Evolutionary conservation across 92 coral and sea anemone species (phyloP).

Genomic region (Porites evermanni): DNA sequence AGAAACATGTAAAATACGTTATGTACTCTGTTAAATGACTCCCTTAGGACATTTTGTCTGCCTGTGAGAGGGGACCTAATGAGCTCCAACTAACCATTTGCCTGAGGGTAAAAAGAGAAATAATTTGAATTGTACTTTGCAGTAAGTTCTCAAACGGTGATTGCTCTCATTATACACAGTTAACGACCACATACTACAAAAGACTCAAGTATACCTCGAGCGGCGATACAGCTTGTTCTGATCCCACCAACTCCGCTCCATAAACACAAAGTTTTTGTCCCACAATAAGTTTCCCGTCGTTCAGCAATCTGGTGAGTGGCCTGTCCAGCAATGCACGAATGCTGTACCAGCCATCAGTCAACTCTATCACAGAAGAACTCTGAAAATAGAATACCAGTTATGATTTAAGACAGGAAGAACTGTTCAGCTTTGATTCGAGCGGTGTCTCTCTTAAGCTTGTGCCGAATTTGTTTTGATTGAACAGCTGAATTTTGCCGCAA

Average conservation of each 20-base stretch:
- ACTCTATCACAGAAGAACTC: constrained; percentile 61
- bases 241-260: constrained; percentile 94
- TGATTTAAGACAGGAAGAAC: neutral
- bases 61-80: no score
- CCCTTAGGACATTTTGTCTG: no score
- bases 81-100: no score
- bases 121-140: no score
- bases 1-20: no score
- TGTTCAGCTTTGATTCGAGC: constrained; percentile 57
- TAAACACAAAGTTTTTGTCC: constrained; percentile 85
- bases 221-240: constrained; percentile 97
- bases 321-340: constrained; percentile 75
- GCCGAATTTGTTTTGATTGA: no score
- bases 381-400: neutral
- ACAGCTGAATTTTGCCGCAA: no score
- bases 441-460: constrained; percentile 30
- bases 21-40: no score
- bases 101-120: no score
- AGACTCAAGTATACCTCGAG: constrained; percentile 72
- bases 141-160: no score
- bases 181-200: no score
- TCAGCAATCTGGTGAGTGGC: constrained; percentile 71
- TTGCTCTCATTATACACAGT: no score
- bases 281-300: constrained; percentile 66
- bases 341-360: constrained; percentile 96